A percentile compares a stretch with the other conserved stretches of the same genome.
phyloP scores from a whole-genome alignment of 2,113 vertebrate genomes.

The Calyptomena viridis region DNA sequence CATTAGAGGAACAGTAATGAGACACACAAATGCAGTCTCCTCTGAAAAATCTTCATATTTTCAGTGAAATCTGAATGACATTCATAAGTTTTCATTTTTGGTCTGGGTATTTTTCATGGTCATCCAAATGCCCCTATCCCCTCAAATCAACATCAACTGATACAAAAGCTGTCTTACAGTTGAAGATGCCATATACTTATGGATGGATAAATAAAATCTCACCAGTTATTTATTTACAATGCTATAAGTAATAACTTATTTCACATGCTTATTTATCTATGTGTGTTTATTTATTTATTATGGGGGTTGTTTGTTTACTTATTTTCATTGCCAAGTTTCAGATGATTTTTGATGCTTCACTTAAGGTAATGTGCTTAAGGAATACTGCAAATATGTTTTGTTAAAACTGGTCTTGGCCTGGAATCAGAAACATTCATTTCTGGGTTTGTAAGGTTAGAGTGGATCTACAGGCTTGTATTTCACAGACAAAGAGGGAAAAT shows the following conservation, averaged over 20 bases:
- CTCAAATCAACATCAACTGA: not conserved
- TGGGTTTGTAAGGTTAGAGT: not conserved
- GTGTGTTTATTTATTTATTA: not conserved
- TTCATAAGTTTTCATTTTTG: not conserved
- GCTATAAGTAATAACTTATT: not conserved
- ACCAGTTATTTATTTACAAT: not conserved
- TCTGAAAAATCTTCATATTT: not conserved
- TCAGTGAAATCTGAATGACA: not conserved
- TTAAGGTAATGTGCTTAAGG: not conserved
- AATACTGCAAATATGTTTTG: not conserved
- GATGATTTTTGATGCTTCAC: not conserved
- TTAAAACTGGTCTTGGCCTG: not conserved
- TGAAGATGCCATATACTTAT: not conserved
- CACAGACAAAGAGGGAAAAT: not conserved
- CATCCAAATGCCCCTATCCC: not conserved
- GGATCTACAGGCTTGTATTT: not conserved
- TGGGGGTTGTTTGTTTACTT: not conserved
- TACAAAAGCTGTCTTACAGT: not conserved
- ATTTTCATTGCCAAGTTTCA: not conserved
- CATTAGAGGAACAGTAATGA: not conserved
- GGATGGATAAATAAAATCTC: not conserved
- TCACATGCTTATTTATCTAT: not conserved
- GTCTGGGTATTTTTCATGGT: not conserved
- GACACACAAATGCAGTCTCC: not conserved
- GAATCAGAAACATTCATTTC: not conserved